Evolutionary conservation across 2,888 invertebrate species (phyloP).

Genomic region (Melanchra persicariae): DNA sequence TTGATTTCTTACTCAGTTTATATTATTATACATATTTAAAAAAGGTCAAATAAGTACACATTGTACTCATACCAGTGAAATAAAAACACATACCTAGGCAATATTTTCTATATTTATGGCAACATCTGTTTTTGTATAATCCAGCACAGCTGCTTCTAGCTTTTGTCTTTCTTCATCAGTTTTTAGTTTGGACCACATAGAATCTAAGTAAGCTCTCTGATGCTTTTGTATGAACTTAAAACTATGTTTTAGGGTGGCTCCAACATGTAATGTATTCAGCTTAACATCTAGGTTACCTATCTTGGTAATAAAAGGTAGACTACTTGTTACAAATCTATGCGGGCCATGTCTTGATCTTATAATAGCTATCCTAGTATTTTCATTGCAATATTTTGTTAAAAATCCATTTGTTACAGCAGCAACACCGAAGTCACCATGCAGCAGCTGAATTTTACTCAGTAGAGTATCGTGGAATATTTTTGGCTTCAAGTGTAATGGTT

Average conservation of each 20-base stretch:
- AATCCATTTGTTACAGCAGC: constrained; percentile 94
- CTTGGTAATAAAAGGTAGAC: constrained; percentile 93
- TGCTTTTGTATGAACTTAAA: constrained; percentile 93
- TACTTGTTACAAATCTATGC: constrained; percentile 93
- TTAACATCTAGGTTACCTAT: constrained; percentile 92
- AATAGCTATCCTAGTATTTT: constrained; percentile 93
- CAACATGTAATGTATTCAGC: constrained; percentile 93
- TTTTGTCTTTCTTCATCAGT: constrained; percentile 92
- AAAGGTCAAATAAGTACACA: too few species aligned
- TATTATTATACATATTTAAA: too few species aligned
- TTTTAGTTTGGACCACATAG: constrained; percentile 91
- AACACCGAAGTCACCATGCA: constrained; percentile 94
- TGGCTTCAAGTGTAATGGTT: constrained; percentile 88
- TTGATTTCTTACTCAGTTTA: neutral
- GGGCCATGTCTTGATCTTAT: constrained; percentile 94
- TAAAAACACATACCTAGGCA: constrained; percentile 65
- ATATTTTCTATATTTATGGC: constrained; percentile 85
- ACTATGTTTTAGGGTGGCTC: constrained; percentile 95
- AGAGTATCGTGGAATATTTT: constrained; percentile 90
- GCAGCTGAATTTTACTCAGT: constrained; percentile 91
- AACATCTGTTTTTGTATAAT: constrained; percentile 87
- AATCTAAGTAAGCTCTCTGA: constrained; percentile 92
- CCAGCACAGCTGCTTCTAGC: constrained; percentile 88
- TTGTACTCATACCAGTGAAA: neutral
- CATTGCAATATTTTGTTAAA: constrained; percentile 95